These are phyloP conservation scores for Rugalucina vietnamica DNA, from an alignment of 2,888 invertebrate species.

Conservation along the genomic window DNA sequence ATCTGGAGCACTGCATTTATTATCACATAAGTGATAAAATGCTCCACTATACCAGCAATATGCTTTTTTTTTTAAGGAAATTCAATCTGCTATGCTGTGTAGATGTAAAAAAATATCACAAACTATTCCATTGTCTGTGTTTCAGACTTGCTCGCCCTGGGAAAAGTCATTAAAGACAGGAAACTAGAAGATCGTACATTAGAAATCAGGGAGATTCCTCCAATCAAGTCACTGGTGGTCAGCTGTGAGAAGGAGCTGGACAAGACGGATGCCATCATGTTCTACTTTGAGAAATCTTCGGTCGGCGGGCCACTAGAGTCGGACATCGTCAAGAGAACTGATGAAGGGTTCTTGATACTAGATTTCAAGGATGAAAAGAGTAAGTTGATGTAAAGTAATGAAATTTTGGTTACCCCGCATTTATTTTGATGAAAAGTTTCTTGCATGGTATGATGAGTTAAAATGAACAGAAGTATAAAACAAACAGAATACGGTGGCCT, in stretches of 20 bases:
- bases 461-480: too few relatives aligned
- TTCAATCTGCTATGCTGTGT: too few relatives aligned
- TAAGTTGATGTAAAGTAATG: not conserved
- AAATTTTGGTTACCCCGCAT: too few relatives aligned
- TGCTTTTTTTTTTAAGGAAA: too few relatives aligned
- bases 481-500: too few relatives aligned
- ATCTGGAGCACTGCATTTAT: too few relatives aligned
- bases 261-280: constrained; percentile 42
- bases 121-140: not conserved
- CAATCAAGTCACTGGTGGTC: constrained; percentile 44
- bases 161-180: constrained; percentile 37
- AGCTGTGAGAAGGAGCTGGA: constrained; percentile 47
- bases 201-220: constrained; percentile 45
- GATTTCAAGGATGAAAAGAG: constrained; percentile 55
- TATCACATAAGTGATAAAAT: too few relatives aligned
- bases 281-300: constrained; percentile 52
- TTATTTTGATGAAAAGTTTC: not conserved
- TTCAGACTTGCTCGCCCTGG: constrained; percentile 40
- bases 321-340: constrained; percentile 42
- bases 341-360: constrained; percentile 53
- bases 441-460: too few relatives aligned
- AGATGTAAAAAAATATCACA: too few relatives aligned
- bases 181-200: constrained; percentile 47
- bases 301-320: constrained; percentile 55
- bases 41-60: too few relatives aligned